Evolutionary conservation across 2,797 vertebrate species (phyloP).

Genomic region (Hoplostethus mediterraneus): DNA sequence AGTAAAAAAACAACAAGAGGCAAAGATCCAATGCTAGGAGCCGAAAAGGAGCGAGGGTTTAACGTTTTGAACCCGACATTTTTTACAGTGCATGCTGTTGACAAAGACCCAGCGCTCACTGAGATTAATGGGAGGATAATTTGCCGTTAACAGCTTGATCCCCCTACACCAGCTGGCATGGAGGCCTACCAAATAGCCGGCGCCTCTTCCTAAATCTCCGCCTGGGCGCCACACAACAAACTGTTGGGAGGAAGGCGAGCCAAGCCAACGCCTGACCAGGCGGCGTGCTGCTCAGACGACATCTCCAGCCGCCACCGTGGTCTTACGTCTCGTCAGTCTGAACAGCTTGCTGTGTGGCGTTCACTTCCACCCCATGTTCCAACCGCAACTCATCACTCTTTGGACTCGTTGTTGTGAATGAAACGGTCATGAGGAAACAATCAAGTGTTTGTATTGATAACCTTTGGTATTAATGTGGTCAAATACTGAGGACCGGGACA

Average conservation of each 20-base stretch:
- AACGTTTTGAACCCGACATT: neutral
- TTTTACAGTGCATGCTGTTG: constrained; percentile 27
- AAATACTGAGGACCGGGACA: too few species aligned
- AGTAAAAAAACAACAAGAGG: neutral
- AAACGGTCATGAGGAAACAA: too few species aligned
- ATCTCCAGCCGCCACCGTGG: neutral
- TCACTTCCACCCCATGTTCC: too few species aligned
- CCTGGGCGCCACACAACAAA: constrained; percentile 49
- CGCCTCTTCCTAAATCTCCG: constrained; percentile 45
- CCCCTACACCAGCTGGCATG: constrained; percentile 60
- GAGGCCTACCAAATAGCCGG: constrained; percentile 58
- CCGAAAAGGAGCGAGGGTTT: neutral
- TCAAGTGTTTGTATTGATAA: too few species aligned
- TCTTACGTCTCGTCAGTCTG: too few species aligned
- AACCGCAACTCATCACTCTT: too few species aligned
- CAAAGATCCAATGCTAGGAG: neutral
- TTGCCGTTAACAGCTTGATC: constrained; percentile 66
- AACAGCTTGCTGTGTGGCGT: too few species aligned
- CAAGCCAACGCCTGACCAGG: constrained; percentile 43
- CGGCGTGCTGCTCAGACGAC: constrained; percentile 41
- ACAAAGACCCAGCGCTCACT: constrained; percentile 36
- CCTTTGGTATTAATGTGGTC: too few species aligned
- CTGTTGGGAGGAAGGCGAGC: constrained; percentile 50
- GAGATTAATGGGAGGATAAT: constrained; percentile 64
- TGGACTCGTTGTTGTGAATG: too few species aligned